A percentile compares a stretch with the other conserved stretches of the same genome.
Conservation (phyloP, 2,797 vertebrate genomes). For the Pteropus rufus region DNA sequence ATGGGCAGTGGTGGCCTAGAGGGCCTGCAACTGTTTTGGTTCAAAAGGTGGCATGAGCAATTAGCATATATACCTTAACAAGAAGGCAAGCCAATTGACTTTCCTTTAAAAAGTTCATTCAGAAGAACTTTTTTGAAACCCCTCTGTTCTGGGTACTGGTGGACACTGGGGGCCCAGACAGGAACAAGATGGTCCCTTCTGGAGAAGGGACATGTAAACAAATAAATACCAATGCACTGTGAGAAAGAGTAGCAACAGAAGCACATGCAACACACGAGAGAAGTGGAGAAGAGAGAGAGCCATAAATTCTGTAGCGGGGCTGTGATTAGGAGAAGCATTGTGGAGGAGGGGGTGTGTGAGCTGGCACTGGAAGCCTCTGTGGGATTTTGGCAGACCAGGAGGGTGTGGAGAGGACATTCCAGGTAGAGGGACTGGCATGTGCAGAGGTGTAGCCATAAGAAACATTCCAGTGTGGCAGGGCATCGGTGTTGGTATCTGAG, state of each 20-base stretch:
- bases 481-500: neutral
- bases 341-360: rapidly evolving
- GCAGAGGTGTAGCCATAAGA: neutral
- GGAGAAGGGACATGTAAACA: neutral
- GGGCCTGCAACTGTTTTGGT: neutral
- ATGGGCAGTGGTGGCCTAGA: neutral
- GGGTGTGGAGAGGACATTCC: neutral
- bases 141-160: neutral
- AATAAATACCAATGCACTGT: neutral
- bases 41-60: neutral
- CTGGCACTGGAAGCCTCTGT: neutral
- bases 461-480: no score
- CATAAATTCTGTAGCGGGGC: neutral
- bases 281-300: neutral
- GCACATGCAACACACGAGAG: no score
- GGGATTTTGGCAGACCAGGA: neutral
- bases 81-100: neutral
- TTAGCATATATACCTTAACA: neutral
- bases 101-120: neutral
- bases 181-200: neutral
- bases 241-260: neutral
- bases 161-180: neutral
- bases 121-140: neutral
- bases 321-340: neutral
- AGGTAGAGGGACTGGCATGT: neutral